A percentile compares a stretch with the other conserved stretches of the same genome.
Evolutionary conservation across 2,888 invertebrate genomes (phyloP).

Genomic region (Torymus aiolomorphi): DNA sequence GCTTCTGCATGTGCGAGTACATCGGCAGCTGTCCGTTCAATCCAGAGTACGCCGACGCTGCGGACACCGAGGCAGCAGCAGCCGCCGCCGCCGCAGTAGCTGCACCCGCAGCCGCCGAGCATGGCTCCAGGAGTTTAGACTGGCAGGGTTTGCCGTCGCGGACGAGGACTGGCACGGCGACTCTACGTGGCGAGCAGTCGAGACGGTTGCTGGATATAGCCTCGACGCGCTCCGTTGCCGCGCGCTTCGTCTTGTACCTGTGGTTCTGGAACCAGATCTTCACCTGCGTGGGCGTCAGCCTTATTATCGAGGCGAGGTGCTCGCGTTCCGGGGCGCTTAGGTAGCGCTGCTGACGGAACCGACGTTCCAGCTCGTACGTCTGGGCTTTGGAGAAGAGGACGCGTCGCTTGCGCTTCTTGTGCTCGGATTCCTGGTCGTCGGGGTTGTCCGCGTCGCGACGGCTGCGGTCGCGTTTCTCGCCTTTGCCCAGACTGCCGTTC

Average conservation of each 20-base stretch:
- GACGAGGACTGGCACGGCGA: slow-evolving; percentile 95
- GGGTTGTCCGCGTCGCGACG: slow-evolving; percentile 55
- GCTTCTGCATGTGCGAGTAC: slow-evolving; percentile 72
- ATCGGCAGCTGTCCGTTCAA: slow-evolving; percentile 70
- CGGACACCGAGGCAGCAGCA: slow-evolving; percentile 29
- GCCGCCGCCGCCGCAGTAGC: slow-evolving; percentile 50
- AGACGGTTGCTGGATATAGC: slow-evolving; percentile 81
- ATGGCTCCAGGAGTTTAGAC: slow-evolving; percentile 70
- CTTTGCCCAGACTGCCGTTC: slow-evolving; percentile 58
- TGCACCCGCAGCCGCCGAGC: slow-evolving; percentile 53
- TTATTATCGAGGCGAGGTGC: slow-evolving; percentile 94
- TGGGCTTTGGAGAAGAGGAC: slow-evolving; percentile 98
- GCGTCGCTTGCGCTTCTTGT: slow-evolving; percentile 95
- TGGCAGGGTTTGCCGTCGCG: slow-evolving; percentile 95
- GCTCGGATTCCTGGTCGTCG: slow-evolving; percentile 68
- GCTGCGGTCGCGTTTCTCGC: slow-evolving; percentile 45
- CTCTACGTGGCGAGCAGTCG: slow-evolving; percentile 90
- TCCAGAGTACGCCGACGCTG: slow-evolving; percentile 56
- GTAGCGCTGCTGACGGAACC: slow-evolving; percentile 97
- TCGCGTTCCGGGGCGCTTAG: slow-evolving; percentile 98
- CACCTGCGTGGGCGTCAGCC: slow-evolving; percentile 97
- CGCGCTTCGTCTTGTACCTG: slow-evolving; percentile 97
- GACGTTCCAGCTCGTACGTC: slow-evolving; percentile 95
- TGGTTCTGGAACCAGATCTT: slow-evolving; percentile 99
- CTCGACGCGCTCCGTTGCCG: slow-evolving; percentile 91